These are phyloP conservation scores for Drosophila virilis DNA, from an alignment of 1,140 invertebrate genomes.

Conservation along the genomic window DNA sequence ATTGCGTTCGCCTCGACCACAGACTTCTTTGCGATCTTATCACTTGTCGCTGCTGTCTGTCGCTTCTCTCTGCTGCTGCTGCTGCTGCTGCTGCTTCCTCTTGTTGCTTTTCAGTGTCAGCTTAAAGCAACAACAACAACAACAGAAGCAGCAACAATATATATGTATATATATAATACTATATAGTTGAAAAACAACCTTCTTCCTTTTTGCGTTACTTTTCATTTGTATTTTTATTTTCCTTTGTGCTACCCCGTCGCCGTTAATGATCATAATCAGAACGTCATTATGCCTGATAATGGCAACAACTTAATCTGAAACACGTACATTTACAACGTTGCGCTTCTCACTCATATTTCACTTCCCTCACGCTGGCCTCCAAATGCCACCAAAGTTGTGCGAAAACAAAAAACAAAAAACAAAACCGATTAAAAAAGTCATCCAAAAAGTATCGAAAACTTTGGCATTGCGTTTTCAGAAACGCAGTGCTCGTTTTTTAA, in stretches of 20 bases:
- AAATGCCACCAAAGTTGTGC: constrained; percentile 12
- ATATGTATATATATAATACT: constrained; percentile 15
- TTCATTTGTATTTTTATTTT: constrained; percentile 16
- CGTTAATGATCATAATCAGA: constrained; percentile 51
- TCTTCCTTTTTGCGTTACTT: constrained; percentile 2
- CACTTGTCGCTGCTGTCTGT: constrained; percentile 31
- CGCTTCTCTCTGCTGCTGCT: background rate
- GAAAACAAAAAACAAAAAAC: background rate
- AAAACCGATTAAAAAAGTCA: background rate
- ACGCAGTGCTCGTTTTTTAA: no score
- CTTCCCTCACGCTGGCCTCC: background rate
- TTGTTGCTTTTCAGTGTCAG: constrained; percentile 9
- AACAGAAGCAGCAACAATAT: background rate
- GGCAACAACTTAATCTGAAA: constrained; percentile 61
- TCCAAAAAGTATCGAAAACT: no score
- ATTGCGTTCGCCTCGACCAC: constrained; percentile 6
- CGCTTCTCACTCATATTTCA: constrained; percentile 1
- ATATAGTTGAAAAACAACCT: constrained; percentile 4
- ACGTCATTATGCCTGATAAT: constrained; percentile 59
- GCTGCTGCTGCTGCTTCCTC: constrained; percentile 1
- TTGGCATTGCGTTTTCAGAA: no score
- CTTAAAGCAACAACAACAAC: background rate
- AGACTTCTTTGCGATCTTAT: constrained; percentile 35
- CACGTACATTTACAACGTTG: constrained; percentile 22
- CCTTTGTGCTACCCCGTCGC: background rate